Conservation (phyloP, 2,888 invertebrate species). For the Ryuthela nishihirai region DNA sequence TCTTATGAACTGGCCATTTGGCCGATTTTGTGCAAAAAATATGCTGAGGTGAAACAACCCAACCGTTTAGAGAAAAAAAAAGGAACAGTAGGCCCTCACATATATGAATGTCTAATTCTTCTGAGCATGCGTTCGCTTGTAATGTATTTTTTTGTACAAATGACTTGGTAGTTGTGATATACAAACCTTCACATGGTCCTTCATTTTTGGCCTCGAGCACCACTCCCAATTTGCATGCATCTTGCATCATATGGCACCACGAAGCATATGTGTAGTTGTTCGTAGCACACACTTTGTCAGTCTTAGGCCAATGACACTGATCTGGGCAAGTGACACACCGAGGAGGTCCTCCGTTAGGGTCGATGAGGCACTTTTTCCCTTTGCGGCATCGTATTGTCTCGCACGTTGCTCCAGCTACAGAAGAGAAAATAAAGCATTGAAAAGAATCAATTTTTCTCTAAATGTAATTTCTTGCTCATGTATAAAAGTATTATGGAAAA, state of each 20-base stretch:
- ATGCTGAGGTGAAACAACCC: no score
- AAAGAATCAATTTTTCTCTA: no score
- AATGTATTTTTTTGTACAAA: no score
- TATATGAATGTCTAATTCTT: no score
- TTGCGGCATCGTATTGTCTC: slow-evolving; percentile 63
- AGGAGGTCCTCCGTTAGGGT: slow-evolving; percentile 62
- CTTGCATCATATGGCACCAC: slow-evolving; percentile 74
- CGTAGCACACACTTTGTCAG: slow-evolving; percentile 61
- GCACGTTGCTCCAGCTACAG: slow-evolving; percentile 57
- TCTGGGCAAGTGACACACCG: slow-evolving; percentile 65
- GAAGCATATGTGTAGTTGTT: slow-evolving; percentile 70
- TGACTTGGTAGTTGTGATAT: no score
- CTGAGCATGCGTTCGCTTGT: no score
- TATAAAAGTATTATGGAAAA: no score
- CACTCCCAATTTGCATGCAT: slow-evolving; percentile 68
- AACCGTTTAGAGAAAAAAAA: no score
- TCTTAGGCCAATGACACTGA: slow-evolving; percentile 34
- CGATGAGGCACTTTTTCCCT: slow-evolving; percentile 65
- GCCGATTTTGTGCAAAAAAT: no score
- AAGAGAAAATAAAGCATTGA: slow-evolving; percentile 1
- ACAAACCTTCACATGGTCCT: slow-evolving; percentile 49
- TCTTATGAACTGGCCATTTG: no score
- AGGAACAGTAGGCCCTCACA: no score
- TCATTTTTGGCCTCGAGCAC: slow-evolving; percentile 66
- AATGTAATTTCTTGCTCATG: no score